phyloP scores from a whole-genome alignment of 92 coral and sea anemone genomes.

The Palythoa grandis region DNA sequence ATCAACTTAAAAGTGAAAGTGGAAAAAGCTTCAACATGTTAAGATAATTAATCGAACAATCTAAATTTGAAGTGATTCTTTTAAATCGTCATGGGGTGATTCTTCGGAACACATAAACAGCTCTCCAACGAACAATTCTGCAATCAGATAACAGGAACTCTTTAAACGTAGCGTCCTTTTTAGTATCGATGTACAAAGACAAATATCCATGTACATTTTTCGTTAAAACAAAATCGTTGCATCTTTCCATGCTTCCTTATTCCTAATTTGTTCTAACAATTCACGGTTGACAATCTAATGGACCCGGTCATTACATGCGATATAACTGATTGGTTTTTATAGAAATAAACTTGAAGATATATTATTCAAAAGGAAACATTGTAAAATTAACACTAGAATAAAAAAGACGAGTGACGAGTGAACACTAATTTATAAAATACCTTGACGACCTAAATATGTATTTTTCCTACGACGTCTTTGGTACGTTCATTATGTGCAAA shows the following conservation, averaged over 20 bases:
- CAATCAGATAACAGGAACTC: neutral
- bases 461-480: neutral
- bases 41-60: neutral
- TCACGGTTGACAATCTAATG: neutral
- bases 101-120: neutral
- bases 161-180: neutral
- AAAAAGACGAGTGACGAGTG: no score
- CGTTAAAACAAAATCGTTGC: neutral
- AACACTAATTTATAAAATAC: neutral
- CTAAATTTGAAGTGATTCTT: neutral
- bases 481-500: neutral
- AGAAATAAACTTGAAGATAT: neutral
- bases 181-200: neutral
- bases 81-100: neutral
- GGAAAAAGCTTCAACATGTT: neutral
- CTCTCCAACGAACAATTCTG: neutral
- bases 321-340: neutral
- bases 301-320: neutral
- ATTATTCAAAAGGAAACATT: no score
- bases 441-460: neutral
- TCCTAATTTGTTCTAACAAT: neutral
- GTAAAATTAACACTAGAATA: no score
- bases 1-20: neutral
- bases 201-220: neutral
- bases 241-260: neutral